These are phyloP conservation scores for Mellivora capensis DNA, from an alignment of 2,113 vertebrate genomes.

Conservation along the genomic window DNA sequence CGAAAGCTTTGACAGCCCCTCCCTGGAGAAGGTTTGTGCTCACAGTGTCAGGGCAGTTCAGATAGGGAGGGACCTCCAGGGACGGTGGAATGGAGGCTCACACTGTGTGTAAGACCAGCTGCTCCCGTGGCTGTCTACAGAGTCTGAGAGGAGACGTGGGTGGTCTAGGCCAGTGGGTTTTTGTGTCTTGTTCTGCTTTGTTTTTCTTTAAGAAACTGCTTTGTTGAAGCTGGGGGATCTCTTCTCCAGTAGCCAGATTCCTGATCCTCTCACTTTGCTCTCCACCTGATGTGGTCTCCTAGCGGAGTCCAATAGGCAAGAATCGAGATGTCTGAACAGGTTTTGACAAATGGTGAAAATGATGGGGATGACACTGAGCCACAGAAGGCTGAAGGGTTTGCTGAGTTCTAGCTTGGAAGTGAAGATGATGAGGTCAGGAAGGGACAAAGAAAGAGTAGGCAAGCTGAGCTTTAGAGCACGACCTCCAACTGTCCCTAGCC, in stretches of 20 bases:
- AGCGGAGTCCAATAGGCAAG: neutral
- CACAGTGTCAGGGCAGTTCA: neutral
- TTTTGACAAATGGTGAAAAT: neutral
- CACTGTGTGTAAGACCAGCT: accelerated
- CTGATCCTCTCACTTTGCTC: neutral
- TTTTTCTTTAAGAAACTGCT: neutral
- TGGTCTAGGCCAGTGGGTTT: neutral
- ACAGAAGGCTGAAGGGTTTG: neutral
- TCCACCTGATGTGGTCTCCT: too few relatives aligned
- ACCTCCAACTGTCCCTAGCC: neutral
- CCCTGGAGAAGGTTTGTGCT: slow-evolving; percentile 62
- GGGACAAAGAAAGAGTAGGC: too few relatives aligned
- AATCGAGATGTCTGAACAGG: neutral
- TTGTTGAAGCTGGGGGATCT: neutral
- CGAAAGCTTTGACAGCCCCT: slow-evolving; percentile 48
- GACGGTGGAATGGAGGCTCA: accelerated
- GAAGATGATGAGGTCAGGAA: neutral
- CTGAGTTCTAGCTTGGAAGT: neutral
- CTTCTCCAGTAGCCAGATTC: neutral
- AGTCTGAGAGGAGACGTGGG: neutral
- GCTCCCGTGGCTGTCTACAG: neutral
- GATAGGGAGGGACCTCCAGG: neutral
- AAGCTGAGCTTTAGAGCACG: neutral
- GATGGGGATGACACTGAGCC: neutral
- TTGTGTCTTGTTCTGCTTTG: neutral